Evolutionary conservation across 2,113 vertebrate genomes (phyloP).

Genomic region (Oreochromis tanganicae): DNA sequence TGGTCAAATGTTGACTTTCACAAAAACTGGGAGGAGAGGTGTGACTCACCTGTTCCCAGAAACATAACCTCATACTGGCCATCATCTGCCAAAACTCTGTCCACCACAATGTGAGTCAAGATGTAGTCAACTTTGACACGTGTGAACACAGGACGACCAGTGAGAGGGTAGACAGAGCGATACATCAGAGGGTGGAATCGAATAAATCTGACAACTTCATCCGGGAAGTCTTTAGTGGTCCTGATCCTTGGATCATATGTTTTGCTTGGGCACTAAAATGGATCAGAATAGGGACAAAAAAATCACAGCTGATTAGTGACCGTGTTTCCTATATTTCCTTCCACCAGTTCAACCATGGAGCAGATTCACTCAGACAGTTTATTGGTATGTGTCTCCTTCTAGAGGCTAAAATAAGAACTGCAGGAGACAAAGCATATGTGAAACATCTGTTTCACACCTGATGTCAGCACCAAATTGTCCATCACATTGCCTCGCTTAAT

Average conservation of each 20-base stretch:
- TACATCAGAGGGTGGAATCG: conserved; percentile 88
- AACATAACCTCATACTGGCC: conserved; percentile 97
- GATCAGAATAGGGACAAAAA: background rate
- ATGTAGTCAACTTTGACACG: conserved; percentile 86
- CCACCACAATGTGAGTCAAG: conserved; percentile 89
- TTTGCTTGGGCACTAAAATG: conserved; percentile 87
- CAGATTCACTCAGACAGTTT: background rate
- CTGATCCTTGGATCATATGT: conserved; percentile 90
- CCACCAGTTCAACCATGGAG: background rate
- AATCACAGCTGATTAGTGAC: background rate
- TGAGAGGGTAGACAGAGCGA: conserved; percentile 78
- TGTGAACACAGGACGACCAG: conserved; percentile 83
- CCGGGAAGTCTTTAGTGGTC: conserved; percentile 93
- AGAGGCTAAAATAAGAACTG: conserved; percentile 16
- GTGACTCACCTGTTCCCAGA: conserved; percentile 85
- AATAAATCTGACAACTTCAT: conserved; percentile 93
- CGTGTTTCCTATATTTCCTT: background rate
- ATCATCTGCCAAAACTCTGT: conserved; percentile 89
- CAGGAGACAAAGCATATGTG: background rate
- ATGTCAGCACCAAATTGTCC: background rate
- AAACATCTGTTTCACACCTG: conserved; percentile 20
- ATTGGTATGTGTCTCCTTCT: conserved; percentile 55
- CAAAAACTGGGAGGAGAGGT: background rate
- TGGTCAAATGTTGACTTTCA: conserved; percentile 10
- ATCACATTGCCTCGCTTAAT: background rate